A percentile compares a stretch with the other conserved stretches of the same genome.
Evolutionary conservation across 1,140 invertebrate genomes (phyloP).

Genomic region (Listronotus oregonensis): DNA sequence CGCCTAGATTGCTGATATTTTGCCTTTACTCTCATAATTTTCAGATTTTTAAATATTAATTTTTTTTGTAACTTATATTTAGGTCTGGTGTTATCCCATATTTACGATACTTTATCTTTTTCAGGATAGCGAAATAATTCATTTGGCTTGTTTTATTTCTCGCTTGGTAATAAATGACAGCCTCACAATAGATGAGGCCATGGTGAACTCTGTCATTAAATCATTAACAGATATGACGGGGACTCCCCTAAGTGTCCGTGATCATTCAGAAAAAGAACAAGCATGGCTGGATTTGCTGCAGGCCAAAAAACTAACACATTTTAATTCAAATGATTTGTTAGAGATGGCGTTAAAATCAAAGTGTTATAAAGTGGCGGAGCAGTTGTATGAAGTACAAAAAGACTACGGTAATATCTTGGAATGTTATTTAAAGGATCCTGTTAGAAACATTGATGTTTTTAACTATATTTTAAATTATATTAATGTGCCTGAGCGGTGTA

Average conservation of each 20-base stretch:
- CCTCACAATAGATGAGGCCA: constrained; percentile 54
- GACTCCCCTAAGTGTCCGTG: constrained; percentile 52
- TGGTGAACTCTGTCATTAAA: constrained; percentile 56
- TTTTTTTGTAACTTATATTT: too few relatives aligned
- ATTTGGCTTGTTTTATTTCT: constrained; percentile 59
- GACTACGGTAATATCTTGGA: constrained; percentile 58
- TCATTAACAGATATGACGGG: constrained; percentile 56
- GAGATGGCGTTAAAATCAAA: constrained; percentile 54
- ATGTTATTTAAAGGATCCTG: constrained; percentile 60
- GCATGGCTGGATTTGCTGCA: constrained; percentile 78
- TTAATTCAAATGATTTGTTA: constrained; percentile 55
- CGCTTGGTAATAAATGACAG: constrained; percentile 58
- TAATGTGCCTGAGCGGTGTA: constrained; percentile 57
- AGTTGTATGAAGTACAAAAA: constrained; percentile 56
- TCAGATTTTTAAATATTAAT: too few relatives aligned
- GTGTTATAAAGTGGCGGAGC: constrained; percentile 59
- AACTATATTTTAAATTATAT: constrained; percentile 76
- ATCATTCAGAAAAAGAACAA: constrained; percentile 76
- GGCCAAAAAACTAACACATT: constrained; percentile 68
- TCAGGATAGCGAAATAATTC: constrained; percentile 60
- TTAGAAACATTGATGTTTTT: constrained; percentile 72
- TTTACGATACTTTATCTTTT: constrained; percentile 21
- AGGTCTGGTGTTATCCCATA: too few relatives aligned
- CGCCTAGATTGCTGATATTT: too few relatives aligned
- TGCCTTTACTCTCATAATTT: too few relatives aligned